Conservation (phyloP, 2,888 invertebrate genomes). For the Pherbina coryleti region DNA sequence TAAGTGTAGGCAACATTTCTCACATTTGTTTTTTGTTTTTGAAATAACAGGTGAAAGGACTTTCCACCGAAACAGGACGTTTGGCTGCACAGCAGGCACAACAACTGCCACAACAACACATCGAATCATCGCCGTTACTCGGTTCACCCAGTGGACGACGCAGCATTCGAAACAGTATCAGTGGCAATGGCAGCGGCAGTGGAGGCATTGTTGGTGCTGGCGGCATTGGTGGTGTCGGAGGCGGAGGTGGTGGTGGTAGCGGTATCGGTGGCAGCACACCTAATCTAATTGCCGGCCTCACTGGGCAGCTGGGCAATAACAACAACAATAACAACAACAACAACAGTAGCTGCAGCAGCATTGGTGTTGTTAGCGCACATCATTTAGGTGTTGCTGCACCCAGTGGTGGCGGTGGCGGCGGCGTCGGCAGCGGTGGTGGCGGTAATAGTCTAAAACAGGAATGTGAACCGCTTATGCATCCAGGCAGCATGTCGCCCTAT, state of each 20-base stretch:
- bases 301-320: constrained; percentile 59
- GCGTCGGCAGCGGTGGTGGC: constrained; percentile 57
- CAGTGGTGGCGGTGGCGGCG: constrained; percentile 39
- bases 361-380: constrained; percentile 43
- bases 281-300: constrained; percentile 32
- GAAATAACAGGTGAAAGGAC: constrained; percentile 77
- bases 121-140: constrained; percentile 62
- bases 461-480: constrained; percentile 69
- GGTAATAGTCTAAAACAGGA: constrained; percentile 67
- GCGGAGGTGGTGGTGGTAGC: constrained; percentile 49
- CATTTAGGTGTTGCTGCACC: constrained; percentile 40
- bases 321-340: constrained; percentile 45
- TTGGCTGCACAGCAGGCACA: constrained; percentile 70
- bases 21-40: constrained; percentile 42
- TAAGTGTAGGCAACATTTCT: constrained; percentile 12
- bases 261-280: constrained; percentile 43
- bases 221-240: constrained; percentile 48
- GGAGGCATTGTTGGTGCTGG: constrained; percentile 58
- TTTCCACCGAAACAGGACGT: constrained; percentile 80
- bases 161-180: constrained; percentile 68
- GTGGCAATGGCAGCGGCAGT: constrained; percentile 65
- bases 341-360: constrained; percentile 35
- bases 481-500: constrained; percentile 67
- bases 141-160: constrained; percentile 70
- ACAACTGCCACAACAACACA: constrained; percentile 59